Evolutionary conservation across 2,888 invertebrate genomes (phyloP).

Genomic region (Amiota mariae): DNA sequence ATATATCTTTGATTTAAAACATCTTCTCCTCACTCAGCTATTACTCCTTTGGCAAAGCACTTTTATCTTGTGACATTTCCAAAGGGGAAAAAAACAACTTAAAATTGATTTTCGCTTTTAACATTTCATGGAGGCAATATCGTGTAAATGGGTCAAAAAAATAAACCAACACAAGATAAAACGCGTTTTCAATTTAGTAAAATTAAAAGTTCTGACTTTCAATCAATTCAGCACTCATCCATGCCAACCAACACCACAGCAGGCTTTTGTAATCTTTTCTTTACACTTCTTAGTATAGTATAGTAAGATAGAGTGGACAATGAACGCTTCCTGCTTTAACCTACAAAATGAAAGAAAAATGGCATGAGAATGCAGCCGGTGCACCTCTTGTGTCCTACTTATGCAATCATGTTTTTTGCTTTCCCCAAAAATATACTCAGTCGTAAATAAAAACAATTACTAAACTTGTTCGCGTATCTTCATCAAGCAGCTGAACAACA

Average conservation of each 20-base stretch:
- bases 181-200: slow-evolving; percentile 34
- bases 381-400: slow-evolving; percentile 44
- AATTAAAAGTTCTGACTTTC: slow-evolving; percentile 40
- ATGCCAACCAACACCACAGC: too few relatives aligned
- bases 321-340: slow-evolving; percentile 32
- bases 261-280: too few relatives aligned
- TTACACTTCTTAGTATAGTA: too few relatives aligned
- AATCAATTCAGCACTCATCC: slow-evolving; percentile 21
- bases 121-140: slow-evolving; percentile 5
- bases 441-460: slow-evolving; percentile 5
- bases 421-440: slow-evolving; percentile 6
- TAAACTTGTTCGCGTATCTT: slow-evolving; percentile 23
- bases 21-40: too few relatives aligned
- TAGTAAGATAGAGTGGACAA: not conserved
- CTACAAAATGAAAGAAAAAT: slow-evolving; percentile 14
- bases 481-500: not conserved
- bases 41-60: not conserved
- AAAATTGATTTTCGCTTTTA: slow-evolving; percentile 29
- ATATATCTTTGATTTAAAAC: too few relatives aligned
- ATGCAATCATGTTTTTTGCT: slow-evolving; percentile 40
- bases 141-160: slow-evolving; percentile 29
- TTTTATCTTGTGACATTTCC: slow-evolving; percentile 32
- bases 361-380: not conserved
- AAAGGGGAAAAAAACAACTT: slow-evolving; percentile 17
- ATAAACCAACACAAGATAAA: not conserved